Percentiles rank a stretch among this genome's conserved stretches.
These are phyloP conservation scores for Acropora tenuis DNA, from an alignment of 64 coral and sea anemone species.

Conservation along the genomic window DNA sequence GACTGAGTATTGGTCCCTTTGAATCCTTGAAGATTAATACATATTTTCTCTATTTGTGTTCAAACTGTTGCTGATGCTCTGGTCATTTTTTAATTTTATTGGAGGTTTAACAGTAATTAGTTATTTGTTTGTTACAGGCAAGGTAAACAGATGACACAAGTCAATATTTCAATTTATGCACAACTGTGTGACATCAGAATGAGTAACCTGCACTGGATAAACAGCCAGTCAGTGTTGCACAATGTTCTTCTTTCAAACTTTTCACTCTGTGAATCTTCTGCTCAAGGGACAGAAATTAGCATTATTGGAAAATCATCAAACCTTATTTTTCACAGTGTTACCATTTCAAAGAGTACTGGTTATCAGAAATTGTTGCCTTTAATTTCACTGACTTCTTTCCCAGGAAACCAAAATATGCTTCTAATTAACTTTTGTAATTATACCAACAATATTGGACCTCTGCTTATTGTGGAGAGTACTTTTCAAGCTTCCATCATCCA, in stretches of 20 bases:
- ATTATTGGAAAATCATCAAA: constrained; percentile 20
- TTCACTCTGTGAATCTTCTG: background rate
- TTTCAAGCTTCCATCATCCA: background rate
- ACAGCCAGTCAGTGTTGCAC: background rate
- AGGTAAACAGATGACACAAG: background rate
- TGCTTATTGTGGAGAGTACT: background rate
- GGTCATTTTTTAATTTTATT: too few relatives aligned
- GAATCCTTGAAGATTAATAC: too few relatives aligned
- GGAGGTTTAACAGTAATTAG: background rate
- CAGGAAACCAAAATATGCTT: background rate
- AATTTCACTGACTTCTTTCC: background rate
- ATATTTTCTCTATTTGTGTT: too few relatives aligned
- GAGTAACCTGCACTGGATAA: background rate
- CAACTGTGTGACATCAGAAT: constrained; percentile 21
- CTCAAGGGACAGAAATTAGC: background rate
- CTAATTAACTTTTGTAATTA: background rate
- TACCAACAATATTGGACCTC: background rate
- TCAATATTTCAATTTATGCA: background rate
- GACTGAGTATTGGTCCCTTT: too few relatives aligned
- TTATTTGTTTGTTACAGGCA: background rate
- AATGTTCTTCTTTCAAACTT: constrained; percentile 9
- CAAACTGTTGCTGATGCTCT: too few relatives aligned
- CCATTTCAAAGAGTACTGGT: constrained; percentile 12
- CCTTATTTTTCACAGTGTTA: background rate
- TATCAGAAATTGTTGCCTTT: background rate